Base-by-base conservation (phyloP, 2,113 vertebrate species). In the Gnathonemus longibarbis region DNA sequence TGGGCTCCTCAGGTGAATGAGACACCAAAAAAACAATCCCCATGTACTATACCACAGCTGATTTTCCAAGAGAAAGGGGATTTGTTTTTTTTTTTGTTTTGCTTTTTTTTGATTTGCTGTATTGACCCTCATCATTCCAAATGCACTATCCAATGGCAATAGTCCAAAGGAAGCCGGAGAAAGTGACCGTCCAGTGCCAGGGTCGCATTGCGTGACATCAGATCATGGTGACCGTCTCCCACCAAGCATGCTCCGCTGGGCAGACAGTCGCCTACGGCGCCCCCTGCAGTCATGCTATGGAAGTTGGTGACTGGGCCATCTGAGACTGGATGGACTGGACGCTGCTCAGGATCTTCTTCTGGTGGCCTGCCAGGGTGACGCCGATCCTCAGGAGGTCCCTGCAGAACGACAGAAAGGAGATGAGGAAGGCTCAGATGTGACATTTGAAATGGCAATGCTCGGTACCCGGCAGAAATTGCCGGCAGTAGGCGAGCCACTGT, bases 381-480 rank as follows among this genome's bases (percentile, higher is more conserved):
- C 98, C 98, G 98, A 99, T 99, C 97, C 98, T 98, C 95, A 99
- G 95, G 93, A 99, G 96, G 94, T 99, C 98, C 96, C 98, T 99
- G 93, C 1, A 93, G 50, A 35, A 52, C 50, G 35, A 52, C 9
- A 39, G 87, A 19, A 53, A 49, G 50, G 19, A 21, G n/a, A 88
- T 9, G 42, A 48, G 19, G 39, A 53, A 58, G 3, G 21, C 46
- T 45, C 35, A 85, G 35, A 84, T 48, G 35, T 85, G 89, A 85
- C 88, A 84, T 89, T 83, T 84, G 19, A 53, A 56, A 84, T 45
- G 74, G 74, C 74, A 27, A 5, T 5, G 27, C 31, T 56, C 19
- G 7, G 80, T 13, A 21, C 70, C 31, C 13, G 35, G 48, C 21
- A 58, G 35, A 84, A 84, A 89, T 89, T 56, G 21, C 48, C 66